Evolutionary conservation across 2,888 invertebrate genomes (phyloP), one percentile per base, ranked within the genome.

Genomic region (Drosophila multiciliata): DNA sequence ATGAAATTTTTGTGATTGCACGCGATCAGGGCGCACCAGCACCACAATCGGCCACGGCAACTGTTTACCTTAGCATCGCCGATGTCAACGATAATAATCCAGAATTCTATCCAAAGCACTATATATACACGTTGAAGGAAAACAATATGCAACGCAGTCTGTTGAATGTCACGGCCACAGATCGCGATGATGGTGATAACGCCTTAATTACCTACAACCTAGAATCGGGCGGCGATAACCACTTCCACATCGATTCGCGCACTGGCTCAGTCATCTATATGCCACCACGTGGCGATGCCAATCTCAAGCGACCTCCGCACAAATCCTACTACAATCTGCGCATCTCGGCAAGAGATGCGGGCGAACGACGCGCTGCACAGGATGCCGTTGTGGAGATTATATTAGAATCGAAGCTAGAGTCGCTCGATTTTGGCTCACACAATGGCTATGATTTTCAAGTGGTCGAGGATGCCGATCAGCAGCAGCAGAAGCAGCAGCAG

Each of bases 61-160:
- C 97, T 1, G 96, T 99, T 59, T 94, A 95, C 88, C 93, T 99
- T 8, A 95, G 94, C 79, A 95, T 99, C 23, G 94, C 96, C 71
- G 99, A 99, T 93, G 95, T 97, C 17, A 99, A 99, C 92, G 99
- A 99, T 93, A 98, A 99, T 92, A 95, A 95, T 84, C 99, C 99
- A 0, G 95, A 96, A 88, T 98, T 99, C 94, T 98, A 98, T 93
- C 99, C 99, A 0, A 95, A 95, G 91, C 95, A 96, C 89, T 99
- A 99, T 93, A 96, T 98, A 91, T 95, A 97, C 82, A 95, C 96
- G 50, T 94, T 98, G 50, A 94, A 95, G 29, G 54, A 40, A 26
- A 54, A 48, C 23, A 59, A 58, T 55, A 62, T 68, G 53, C 61
- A 58, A 36, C 45, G 15, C 23, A 49, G 68, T 52, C 93, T 98